Percentiles rank a stretch among this genome's conserved stretches.
These are phyloP conservation scores for Lacanobia oleracea DNA, from an alignment of 2,888 invertebrate species.

Conservation along the genomic window DNA sequence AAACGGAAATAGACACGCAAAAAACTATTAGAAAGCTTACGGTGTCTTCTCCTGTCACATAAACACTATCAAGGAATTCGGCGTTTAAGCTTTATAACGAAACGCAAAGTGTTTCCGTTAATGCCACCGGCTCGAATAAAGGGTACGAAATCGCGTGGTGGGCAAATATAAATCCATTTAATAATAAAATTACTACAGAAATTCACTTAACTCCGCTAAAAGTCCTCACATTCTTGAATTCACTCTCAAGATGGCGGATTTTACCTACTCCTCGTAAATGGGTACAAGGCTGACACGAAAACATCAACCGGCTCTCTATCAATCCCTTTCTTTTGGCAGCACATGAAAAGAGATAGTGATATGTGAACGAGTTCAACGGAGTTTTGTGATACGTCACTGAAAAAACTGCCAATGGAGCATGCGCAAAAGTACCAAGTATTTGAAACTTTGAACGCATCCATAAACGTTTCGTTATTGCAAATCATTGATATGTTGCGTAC, in stretches of 20 bases:
- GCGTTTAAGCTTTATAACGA: conserved; percentile 81
- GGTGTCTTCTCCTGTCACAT: conserved; percentile 90
- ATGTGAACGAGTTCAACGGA: conserved; percentile 83
- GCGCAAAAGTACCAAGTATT: conserved; percentile 80
- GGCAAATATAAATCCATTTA: conserved; percentile 84
- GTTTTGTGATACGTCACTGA: conserved; percentile 84
- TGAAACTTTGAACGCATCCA: conserved; percentile 79
- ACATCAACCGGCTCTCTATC: conserved; percentile 89
- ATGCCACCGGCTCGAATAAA: conserved; percentile 76
- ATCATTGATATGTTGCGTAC: not conserved
- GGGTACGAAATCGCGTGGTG: conserved; percentile 75
- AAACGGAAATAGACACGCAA: conserved; percentile 90
- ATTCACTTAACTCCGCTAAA: conserved; percentile 87
- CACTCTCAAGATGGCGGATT: conserved; percentile 92
- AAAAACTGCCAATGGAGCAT: conserved; percentile 86
- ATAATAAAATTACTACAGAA: conserved; percentile 86
- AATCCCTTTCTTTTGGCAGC: conserved; percentile 84
- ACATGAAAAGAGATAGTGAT: conserved; percentile 83
- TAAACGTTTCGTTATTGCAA: conserved; percentile 69
- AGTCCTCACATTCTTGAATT: conserved; percentile 91
- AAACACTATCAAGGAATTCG: conserved; percentile 89
- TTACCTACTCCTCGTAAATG: conserved; percentile 90
- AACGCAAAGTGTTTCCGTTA: conserved; percentile 77
- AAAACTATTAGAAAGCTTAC: conserved; percentile 91
- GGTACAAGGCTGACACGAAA: conserved; percentile 91